These are phyloP conservation scores for Nannoperca australis DNA, from an alignment of 2,797 vertebrate species.

Conservation along the genomic window DNA sequence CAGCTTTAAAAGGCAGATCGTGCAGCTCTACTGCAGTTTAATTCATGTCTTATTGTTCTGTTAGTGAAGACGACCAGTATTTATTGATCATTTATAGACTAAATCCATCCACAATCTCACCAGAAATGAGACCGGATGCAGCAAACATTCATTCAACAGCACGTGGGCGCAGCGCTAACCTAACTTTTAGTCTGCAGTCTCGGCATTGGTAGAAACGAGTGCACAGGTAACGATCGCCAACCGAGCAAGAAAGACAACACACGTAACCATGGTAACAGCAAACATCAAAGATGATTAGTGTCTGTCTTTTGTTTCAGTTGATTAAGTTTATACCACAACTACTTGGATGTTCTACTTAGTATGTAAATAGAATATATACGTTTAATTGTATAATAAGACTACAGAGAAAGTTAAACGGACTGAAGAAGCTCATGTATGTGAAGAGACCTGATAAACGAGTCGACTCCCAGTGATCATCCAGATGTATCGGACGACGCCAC, in stretches of 20 bases:
- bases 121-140: too few relatives aligned
- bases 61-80: too few relatives aligned
- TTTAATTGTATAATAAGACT: background rate
- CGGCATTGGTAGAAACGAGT: too few relatives aligned
- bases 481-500: conserved; percentile 3
- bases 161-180: too few relatives aligned
- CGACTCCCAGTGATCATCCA: conserved; percentile 1
- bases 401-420: background rate
- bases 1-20: background rate
- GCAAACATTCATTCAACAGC: too few relatives aligned
- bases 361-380: background rate
- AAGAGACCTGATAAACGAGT: background rate
- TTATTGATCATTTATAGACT: too few relatives aligned
- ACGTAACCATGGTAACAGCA: background rate
- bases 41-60: too few relatives aligned
- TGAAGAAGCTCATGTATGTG: too few relatives aligned
- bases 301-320: background rate
- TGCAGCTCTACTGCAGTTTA: background rate
- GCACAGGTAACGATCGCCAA: background rate
- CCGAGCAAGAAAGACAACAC: background rate
- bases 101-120: too few relatives aligned
- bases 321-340: background rate
- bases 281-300: background rate
- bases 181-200: too few relatives aligned
- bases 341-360: background rate